These are phyloP conservation scores for Mythimna lalbum DNA, from an alignment of 2,888 invertebrate genomes.

Conservation along the genomic window DNA sequence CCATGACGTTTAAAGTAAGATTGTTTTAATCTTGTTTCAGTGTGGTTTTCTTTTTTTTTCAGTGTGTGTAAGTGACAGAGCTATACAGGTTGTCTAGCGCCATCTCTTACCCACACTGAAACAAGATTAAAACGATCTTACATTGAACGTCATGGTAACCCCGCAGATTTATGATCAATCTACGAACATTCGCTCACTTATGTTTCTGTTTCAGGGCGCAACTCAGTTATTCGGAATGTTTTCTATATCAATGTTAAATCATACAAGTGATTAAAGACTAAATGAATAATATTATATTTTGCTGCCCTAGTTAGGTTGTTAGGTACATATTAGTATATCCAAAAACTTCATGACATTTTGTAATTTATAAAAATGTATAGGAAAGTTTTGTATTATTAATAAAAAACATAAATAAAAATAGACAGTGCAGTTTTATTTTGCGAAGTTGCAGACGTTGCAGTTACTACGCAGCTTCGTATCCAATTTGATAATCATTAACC, in stretches of 20 bases:
- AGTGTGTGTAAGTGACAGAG: too few species aligned
- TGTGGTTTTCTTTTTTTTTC: too few species aligned
- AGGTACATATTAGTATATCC: constrained; percentile 73
- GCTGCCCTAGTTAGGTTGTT: constrained; percentile 77
- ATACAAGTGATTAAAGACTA: constrained; percentile 84
- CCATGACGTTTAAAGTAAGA: too few species aligned
- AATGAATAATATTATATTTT: constrained; percentile 69
- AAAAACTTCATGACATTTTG: constrained; percentile 78
- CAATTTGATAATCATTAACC: neutral
- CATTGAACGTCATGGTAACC: too few species aligned
- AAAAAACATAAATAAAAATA: constrained; percentile 88
- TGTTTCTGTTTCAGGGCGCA: constrained; percentile 66
- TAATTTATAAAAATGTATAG: constrained; percentile 85
- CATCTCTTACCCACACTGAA: too few species aligned
- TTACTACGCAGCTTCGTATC: neutral
- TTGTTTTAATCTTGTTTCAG: too few species aligned
- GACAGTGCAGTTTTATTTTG: constrained; percentile 82
- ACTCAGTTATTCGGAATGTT: constrained; percentile 62
- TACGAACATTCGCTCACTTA: constrained; percentile 21
- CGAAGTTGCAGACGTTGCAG: neutral
- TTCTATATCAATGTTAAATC: constrained; percentile 73
- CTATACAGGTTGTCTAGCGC: too few species aligned
- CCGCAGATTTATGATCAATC: too few species aligned
- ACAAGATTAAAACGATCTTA: too few species aligned
- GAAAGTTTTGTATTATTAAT: constrained; percentile 82